Evolutionary conservation across 2,113 vertebrate genomes (phyloP).

Genomic region (Collichthys lucidus): DNA sequence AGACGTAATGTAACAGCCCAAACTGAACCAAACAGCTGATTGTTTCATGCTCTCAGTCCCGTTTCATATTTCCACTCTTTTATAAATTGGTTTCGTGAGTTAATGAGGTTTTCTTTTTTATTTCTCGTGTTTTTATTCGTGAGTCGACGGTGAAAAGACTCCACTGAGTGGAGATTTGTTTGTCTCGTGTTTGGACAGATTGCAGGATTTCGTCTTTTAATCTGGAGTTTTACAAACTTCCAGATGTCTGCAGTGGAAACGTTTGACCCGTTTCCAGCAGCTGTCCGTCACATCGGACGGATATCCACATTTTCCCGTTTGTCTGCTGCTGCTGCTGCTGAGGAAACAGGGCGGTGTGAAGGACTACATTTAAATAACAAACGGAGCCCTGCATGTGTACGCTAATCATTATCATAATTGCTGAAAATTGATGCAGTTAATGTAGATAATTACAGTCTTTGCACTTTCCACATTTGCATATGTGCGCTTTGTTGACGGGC

Average conservation of each 20-base stretch:
- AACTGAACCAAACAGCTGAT: too few species aligned
- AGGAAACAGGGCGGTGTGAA: not conserved
- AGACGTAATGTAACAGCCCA: too few species aligned
- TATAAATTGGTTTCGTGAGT: too few species aligned
- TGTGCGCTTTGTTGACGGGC: slow-evolving; percentile 46
- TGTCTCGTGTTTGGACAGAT: too few species aligned
- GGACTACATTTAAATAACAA: slow-evolving; percentile 52
- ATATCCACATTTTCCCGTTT: not conserved
- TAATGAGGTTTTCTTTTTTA: too few species aligned
- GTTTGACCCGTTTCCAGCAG: not conserved
- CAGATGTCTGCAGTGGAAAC: not conserved
- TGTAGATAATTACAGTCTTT: slow-evolving; percentile 57
- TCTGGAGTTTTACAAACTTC: not conserved
- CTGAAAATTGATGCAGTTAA: slow-evolving; percentile 49
- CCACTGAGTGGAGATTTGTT: too few species aligned
- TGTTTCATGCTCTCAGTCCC: too few species aligned
- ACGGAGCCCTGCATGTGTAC: slow-evolving; percentile 18
- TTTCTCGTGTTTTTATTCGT: not conserved
- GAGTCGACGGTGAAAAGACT: not conserved
- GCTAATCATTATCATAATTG: slow-evolving; percentile 53
- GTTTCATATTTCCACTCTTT: not conserved
- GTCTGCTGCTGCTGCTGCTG: not conserved
- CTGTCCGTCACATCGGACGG: not conserved
- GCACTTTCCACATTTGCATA: slow-evolving; percentile 37
- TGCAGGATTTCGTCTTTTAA: not conserved